Base-by-base conservation (phyloP, 1,140 invertebrate genomes). In the Heliconius hewitsoni region DNA sequence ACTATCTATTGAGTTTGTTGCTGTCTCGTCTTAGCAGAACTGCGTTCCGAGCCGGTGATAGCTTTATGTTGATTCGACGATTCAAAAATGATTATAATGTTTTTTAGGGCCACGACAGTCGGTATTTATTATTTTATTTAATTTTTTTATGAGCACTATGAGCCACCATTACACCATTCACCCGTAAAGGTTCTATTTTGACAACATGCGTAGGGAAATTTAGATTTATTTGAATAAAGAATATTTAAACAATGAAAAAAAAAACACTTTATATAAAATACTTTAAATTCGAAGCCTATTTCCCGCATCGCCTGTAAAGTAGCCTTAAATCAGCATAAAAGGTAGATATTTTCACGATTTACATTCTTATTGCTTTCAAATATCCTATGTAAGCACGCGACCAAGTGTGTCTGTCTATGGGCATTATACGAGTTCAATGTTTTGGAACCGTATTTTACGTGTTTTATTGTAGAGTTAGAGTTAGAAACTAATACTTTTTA, bases 351-450 rank as follows among this genome's bases (percentile, higher is more conserved):
- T 66, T 66, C 60, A 66, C 39, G 37, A 76, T 76, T 76, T 76
- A 66, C 74, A 76, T 76, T 39, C 60, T 66, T 76, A 76, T 76
- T 70, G 74, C 71, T 27, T 66, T 66, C 60, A 66, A 66, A 66
- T 66, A 18, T 5, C 16, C 60, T 66, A 66, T 27, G 55, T 30
- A 66, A 66, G 60, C 60, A 66, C 60, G 60, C 60, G 60, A 66
- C 60, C 60, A 66, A 57, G 55, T 57, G 55, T 57, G 60, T 27
- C 55, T 23, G 19, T n/a, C 23, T 66, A 16, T 66, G 60, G 60
- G 16, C 60, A 66, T 66, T 66, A 16, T 66, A 13, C 60, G 23
- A 30, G 60, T 66, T 30, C 27, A 66, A 66, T 66, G 60, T 66
- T 66, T 30, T 16, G 60, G 60, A 66, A 66, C 60, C 13, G 60